Evolutionary conservation across 1,140 invertebrate genomes (phyloP).

Genomic region (Maconellicoccus hirsutus): DNA sequence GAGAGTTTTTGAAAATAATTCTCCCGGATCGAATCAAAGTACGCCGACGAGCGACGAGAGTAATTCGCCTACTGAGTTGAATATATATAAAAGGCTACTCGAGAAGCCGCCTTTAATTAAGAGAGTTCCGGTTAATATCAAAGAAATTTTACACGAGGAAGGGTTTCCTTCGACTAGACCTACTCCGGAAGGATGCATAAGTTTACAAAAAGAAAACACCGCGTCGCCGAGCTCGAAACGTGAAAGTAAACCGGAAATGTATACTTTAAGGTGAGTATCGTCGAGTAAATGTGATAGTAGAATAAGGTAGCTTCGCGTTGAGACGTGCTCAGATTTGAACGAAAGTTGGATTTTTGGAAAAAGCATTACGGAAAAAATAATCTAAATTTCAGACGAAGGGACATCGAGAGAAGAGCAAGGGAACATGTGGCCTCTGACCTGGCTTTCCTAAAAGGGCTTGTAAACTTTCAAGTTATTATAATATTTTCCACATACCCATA

Average conservation of each 20-base stretch:
- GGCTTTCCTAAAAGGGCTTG: too few species aligned
- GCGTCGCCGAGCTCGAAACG: background rate
- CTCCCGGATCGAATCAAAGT: slow-evolving; percentile 37
- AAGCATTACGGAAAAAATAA: too few species aligned
- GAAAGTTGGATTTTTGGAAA: too few species aligned
- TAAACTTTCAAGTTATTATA: too few species aligned
- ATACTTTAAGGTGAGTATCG: background rate
- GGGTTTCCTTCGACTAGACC: slow-evolving; percentile 9
- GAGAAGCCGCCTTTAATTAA: slow-evolving; percentile 76
- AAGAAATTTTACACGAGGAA: slow-evolving; percentile 2
- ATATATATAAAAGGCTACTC: slow-evolving; percentile 63
- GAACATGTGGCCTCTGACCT: too few species aligned
- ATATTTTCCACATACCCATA: too few species aligned
- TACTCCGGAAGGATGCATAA: slow-evolving; percentile 14
- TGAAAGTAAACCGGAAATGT: background rate
- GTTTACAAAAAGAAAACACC: slow-evolving; percentile 12
- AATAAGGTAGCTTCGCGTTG: too few species aligned
- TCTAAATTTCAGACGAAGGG: too few species aligned
- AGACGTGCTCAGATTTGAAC: background rate
- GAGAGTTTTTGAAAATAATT: slow-evolving; percentile 1
- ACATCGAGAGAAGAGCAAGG: too few species aligned
- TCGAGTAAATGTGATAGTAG: too few species aligned
- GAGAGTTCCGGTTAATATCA: slow-evolving; percentile 33
- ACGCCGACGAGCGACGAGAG: slow-evolving; percentile 72
- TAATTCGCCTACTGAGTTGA: slow-evolving; percentile 76